Conservation (phyloP, 2,888 invertebrate species). For the Eupsilia transversa region DNA sequence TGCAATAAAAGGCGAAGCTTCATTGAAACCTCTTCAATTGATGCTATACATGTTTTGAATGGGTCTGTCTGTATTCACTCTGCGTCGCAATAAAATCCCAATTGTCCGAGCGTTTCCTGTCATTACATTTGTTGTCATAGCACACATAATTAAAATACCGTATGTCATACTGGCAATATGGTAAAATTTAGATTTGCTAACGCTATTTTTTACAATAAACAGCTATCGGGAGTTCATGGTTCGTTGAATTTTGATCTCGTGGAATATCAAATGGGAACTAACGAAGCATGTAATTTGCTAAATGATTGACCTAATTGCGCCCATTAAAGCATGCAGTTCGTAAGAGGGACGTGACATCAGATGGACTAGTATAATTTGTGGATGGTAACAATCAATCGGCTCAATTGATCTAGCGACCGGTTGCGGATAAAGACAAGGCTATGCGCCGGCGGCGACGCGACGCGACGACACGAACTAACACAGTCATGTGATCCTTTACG, state of each 20-base stretch:
- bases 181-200: conserved; percentile 31
- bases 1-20: conserved; percentile 49
- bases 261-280: conserved; percentile 37
- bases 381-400: conserved; percentile 73
- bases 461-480: conserved; percentile 45
- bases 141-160: conserved; percentile 39
- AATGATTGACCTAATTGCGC: conserved; percentile 73
- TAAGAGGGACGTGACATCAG: conserved; percentile 73
- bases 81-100: conserved; percentile 57
- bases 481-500: conserved; percentile 70
- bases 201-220: conserved; percentile 24
- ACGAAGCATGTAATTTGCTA: conserved; percentile 62
- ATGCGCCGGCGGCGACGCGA: conserved; percentile 42
- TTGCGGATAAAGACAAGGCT: conserved; percentile 69
- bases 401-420: conserved; percentile 71
- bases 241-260: conserved; percentile 38
- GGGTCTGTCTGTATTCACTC: conserved; percentile 47
- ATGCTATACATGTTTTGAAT: conserved; percentile 59
- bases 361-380: conserved; percentile 68
- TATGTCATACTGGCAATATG: conserved; percentile 14
- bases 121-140: conserved; percentile 54
- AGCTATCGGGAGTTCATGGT: conserved; percentile 31
- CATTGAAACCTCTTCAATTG: conserved; percentile 62
- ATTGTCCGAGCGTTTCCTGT: conserved; percentile 66
- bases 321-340: conserved; percentile 64